These are phyloP conservation scores for Torymus aiolomorphi DNA, from an alignment of 2,888 invertebrate species.

Conservation along the genomic window DNA sequence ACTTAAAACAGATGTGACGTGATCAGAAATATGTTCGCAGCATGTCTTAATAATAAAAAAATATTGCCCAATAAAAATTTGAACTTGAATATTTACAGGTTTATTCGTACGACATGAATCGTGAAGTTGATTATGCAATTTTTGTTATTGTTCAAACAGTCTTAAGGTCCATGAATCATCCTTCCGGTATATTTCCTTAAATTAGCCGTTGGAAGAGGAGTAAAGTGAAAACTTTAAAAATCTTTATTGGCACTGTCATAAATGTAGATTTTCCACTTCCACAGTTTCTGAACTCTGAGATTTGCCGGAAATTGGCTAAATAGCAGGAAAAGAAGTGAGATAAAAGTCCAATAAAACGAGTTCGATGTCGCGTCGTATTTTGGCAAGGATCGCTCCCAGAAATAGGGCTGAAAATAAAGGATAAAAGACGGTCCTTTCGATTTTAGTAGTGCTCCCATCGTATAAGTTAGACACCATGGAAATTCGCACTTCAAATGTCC, in stretches of 20 bases:
- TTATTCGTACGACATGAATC: no score
- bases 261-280: conserved; percentile 44
- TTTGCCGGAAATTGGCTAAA: conserved; percentile 54
- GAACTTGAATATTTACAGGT: no score
- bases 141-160: no score
- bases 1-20: no score
- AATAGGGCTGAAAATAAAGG: conserved; percentile 38
- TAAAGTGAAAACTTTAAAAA: conserved; percentile 31
- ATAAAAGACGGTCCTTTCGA: conserved; percentile 42
- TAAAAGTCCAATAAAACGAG: conserved; percentile 58
- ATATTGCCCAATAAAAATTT: no score
- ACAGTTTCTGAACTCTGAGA: conserved; percentile 24
- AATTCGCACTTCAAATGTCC: conserved; percentile 17
- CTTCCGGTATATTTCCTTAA: not conserved
- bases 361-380: conserved; percentile 61
- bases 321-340: conserved; percentile 50
- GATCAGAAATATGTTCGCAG: no score
- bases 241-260: conserved; percentile 33
- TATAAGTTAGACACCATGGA: conserved; percentile 28
- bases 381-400: conserved; percentile 55
- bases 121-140: no score
- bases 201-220: conserved; percentile 9
- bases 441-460: conserved; percentile 44
- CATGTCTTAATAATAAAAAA: no score
- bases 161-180: not conserved